A percentile compares a stretch with the other conserved stretches of the same genome.
Conservation (phyloP, 2,888 invertebrate genomes). For the Amorpha juglandis region DNA sequence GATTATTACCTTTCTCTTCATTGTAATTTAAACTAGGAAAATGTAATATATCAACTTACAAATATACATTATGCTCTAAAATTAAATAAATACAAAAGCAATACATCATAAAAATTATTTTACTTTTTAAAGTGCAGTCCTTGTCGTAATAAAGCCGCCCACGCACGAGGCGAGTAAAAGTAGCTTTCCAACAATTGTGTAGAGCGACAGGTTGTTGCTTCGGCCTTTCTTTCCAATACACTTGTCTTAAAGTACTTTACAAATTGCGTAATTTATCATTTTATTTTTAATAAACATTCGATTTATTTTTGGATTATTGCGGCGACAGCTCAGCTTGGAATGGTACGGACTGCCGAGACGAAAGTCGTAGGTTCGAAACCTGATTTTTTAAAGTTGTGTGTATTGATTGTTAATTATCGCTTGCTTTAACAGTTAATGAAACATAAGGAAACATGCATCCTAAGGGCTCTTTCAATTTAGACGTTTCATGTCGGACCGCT, state of each 20-base stretch:
- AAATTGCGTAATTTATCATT: conserved; percentile 21
- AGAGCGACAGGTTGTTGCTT: conserved; percentile 63
- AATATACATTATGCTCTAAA: conserved; percentile 43
- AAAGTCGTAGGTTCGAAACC: too few species aligned
- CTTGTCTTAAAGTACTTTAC: conserved; percentile 23
- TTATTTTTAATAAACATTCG: background rate
- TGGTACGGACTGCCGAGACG: too few species aligned
- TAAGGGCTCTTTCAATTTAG: too few species aligned
- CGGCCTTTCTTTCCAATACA: conserved; percentile 5
- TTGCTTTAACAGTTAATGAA: too few species aligned
- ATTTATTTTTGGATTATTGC: too few species aligned
- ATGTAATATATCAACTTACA: conserved; percentile 39
- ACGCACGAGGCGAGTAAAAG: conserved; percentile 67
- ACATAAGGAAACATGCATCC: too few species aligned
- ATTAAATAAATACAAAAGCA: conserved; percentile 50
- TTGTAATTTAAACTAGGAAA: conserved; percentile 21
- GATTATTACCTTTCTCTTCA: conserved; percentile 17
- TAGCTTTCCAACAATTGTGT: conserved; percentile 73
- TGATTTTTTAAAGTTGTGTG: too few species aligned
- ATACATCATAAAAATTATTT: conserved; percentile 66
- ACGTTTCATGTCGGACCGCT: too few species aligned
- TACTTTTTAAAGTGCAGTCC: conserved; percentile 57
- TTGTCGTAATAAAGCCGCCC: conserved; percentile 67
- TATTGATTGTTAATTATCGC: too few species aligned
- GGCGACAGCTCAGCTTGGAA: too few species aligned